Evolutionary conservation across 35 echinoderm and acorn worm species (phyloP).

Genomic region (Hemicentrotus pulcherrimus): DNA sequence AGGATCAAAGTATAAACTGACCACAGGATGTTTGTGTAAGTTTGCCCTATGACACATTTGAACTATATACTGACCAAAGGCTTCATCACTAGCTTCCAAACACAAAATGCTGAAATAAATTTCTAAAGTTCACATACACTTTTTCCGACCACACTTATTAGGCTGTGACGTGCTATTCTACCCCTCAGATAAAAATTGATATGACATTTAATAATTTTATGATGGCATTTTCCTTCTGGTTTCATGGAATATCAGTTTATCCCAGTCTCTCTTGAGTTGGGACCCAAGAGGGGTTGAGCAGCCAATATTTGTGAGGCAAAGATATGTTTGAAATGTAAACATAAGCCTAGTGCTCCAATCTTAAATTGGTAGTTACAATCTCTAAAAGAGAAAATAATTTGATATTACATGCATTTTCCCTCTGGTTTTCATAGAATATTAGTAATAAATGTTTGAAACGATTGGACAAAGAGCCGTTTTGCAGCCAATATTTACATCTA

Average conservation of each 20-base stretch:
- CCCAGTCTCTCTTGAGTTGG: not conserved
- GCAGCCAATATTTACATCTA: not conserved
- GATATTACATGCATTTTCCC: not conserved
- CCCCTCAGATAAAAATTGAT: not conserved
- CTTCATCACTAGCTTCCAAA: not conserved
- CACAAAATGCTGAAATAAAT: not conserved
- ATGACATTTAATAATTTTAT: not conserved
- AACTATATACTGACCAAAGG: not conserved
- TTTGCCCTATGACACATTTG: not conserved
- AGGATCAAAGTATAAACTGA: not conserved
- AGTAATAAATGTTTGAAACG: not conserved
- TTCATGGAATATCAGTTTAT: not conserved
- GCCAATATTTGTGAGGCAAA: not conserved
- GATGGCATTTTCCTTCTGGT: not conserved
- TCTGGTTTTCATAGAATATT: not conserved
- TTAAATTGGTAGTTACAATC: too few relatives aligned
- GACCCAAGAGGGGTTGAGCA: not conserved
- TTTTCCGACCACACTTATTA: not conserved
- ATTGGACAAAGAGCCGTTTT: not conserved
- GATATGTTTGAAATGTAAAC: too few relatives aligned
- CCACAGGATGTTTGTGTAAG: not conserved
- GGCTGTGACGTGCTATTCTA: not conserved
- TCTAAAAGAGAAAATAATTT: not conserved
- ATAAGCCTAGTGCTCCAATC: too few relatives aligned
- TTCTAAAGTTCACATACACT: not conserved